phyloP scores from a whole-genome alignment of 2,888 invertebrate species.

The Anthophora plumipes region DNA sequence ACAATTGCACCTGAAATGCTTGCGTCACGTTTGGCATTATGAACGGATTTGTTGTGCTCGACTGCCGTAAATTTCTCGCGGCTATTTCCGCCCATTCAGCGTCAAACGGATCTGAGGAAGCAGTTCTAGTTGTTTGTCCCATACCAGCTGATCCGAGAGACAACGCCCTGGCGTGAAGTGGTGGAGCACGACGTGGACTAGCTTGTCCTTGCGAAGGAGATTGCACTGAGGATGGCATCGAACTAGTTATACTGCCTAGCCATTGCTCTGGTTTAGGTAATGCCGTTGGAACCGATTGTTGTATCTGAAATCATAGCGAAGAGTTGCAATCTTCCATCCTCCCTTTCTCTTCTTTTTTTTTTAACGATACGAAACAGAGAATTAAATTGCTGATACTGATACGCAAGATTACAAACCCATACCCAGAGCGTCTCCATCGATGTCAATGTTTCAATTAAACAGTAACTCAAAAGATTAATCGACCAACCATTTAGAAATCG shows the following conservation, averaged over 20 bases:
- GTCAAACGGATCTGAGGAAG: slow-evolving; percentile 90
- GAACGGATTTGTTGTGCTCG: slow-evolving; percentile 88
- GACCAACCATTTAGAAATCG: too few species aligned
- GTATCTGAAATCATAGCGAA: slow-evolving; percentile 75
- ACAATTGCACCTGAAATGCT: slow-evolving; percentile 88
- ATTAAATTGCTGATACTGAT: too few species aligned
- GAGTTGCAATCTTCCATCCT: background rate
- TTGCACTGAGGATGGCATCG: slow-evolving; percentile 84
- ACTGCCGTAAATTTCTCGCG: slow-evolving; percentile 85
- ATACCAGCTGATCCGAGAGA: slow-evolving; percentile 86
- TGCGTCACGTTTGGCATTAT: slow-evolving; percentile 86
- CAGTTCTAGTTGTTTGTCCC: slow-evolving; percentile 68
- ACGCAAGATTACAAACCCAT: too few species aligned
- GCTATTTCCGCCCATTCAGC: slow-evolving; percentile 92
- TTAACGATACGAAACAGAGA: too few species aligned
- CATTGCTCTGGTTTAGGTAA: slow-evolving; percentile 94
- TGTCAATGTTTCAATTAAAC: too few species aligned
- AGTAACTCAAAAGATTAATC: too few species aligned
- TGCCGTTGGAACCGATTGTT: slow-evolving; percentile 83
- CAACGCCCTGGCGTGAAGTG: slow-evolving; percentile 85
- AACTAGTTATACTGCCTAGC: slow-evolving; percentile 90
- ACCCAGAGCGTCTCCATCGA: too few species aligned
- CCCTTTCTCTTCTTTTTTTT: too few species aligned
- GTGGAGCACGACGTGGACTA: slow-evolving; percentile 86
- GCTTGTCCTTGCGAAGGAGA: slow-evolving; percentile 74